phyloP scores from a whole-genome alignment of 2,113 vertebrate genomes.

The Calyptomena viridis region DNA sequence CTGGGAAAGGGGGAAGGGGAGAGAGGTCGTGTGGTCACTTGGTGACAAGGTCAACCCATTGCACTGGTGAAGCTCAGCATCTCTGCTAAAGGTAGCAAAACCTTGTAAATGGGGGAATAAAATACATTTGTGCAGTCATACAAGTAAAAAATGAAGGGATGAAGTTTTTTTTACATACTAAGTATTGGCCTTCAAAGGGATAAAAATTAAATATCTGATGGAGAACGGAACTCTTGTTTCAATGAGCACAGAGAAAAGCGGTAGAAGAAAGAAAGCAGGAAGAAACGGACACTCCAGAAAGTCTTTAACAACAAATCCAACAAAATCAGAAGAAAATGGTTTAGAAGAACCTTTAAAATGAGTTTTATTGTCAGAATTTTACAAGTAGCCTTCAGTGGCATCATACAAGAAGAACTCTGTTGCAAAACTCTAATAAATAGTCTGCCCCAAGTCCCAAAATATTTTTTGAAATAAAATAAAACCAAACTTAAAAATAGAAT shows the following conservation, averaged over 20 bases:
- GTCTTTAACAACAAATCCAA: constrained; percentile 26
- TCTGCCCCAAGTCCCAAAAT: constrained; percentile 80
- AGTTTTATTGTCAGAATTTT: constrained; percentile 85
- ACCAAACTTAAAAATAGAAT: constrained; percentile 68
- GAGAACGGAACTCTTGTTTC: not conserved
- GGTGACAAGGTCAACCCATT: too few species aligned
- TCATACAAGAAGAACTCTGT: constrained; percentile 87
- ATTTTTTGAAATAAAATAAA: constrained; percentile 73
- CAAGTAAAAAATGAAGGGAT: not conserved
- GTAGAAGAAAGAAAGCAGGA: not conserved
- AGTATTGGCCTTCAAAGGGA: not conserved
- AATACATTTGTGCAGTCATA: not conserved
- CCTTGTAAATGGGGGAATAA: not conserved
- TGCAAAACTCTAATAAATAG: constrained; percentile 89
- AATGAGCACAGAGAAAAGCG: not conserved
- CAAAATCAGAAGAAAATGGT: constrained; percentile 62
- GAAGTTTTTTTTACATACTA: not conserved
- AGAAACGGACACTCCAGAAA: not conserved
- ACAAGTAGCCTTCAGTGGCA: constrained; percentile 83
- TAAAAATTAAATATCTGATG: not conserved
- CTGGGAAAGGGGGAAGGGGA: too few species aligned
- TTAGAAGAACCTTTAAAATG: constrained; percentile 83
- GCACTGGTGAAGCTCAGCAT: not conserved
- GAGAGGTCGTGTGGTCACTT: too few species aligned
- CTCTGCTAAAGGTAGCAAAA: not conserved